These are phyloP conservation scores for Lipophrys pholis DNA, from an alignment of 2,113 vertebrate species.

Conservation along the genomic window DNA sequence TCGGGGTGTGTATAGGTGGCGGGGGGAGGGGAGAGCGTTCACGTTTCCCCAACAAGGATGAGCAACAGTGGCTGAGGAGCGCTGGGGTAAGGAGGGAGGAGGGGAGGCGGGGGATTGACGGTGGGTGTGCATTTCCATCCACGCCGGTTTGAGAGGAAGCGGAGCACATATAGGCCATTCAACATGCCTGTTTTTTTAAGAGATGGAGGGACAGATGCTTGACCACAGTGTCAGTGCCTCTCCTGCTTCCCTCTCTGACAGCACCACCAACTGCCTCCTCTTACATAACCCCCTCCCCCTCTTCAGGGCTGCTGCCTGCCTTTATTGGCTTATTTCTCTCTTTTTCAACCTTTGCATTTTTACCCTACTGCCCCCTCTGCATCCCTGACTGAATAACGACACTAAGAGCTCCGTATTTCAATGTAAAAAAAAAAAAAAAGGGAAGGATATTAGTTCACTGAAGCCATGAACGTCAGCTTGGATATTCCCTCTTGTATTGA, in stretches of 20 bases:
- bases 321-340: slow-evolving; percentile 82
- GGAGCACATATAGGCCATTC: slow-evolving; percentile 23
- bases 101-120: slow-evolving; percentile 16
- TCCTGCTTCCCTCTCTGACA: slow-evolving; percentile 68
- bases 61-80: slow-evolving; percentile 54
- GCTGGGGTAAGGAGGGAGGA: slow-evolving; percentile 5
- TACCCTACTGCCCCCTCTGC: slow-evolving; percentile 42
- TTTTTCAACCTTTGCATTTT: slow-evolving; percentile 73
- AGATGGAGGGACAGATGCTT: slow-evolving; percentile 74
- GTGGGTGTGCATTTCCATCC: slow-evolving; percentile 41
- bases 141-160: slow-evolving; percentile 17
- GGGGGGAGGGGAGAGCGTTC: slow-evolving; percentile 63
- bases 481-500: slow-evolving; percentile 14
- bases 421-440: neutral
- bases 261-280: slow-evolving; percentile 80
- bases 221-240: slow-evolving; percentile 71
- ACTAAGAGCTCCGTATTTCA: slow-evolving; percentile 9
- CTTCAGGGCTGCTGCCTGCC: slow-evolving; percentile 63
- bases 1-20: slow-evolving; percentile 58
- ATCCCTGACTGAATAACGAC: slow-evolving; percentile 22
- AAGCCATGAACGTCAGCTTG: neutral
- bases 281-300: slow-evolving; percentile 83
- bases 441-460: neutral
- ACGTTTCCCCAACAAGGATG: slow-evolving; percentile 72
- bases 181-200: slow-evolving; percentile 36